Evolutionary conservation across 2,797 vertebrate genomes (phyloP), one percentile per base, ranked within the genome.

Genomic region (Pseudocheirus occidentalis): DNA sequence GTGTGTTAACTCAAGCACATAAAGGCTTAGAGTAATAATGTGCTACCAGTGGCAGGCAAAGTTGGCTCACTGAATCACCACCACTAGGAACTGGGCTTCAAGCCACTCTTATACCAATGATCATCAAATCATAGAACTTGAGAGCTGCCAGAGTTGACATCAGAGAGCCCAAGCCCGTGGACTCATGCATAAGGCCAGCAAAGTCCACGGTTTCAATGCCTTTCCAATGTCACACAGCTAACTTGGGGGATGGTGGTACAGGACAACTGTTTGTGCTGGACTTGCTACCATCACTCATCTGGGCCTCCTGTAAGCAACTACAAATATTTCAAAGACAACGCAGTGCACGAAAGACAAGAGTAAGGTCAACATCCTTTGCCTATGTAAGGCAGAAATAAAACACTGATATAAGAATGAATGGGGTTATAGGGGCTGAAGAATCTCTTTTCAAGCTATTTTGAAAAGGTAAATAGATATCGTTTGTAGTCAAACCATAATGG

Each of bases 381-480:
- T 12, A 40, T 81, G 7, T 81, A 91, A 96, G 21, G n/a, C 62
- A 95, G 89, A 91, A 93, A 93, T 92, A 94, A 95, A 94, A 94
- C 4, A 24, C 34, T 31, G 5, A 91, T 18, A 93, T 21, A 9
- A 92, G n/a, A 94, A 3, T 14, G 90, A 92, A 93, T 53, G 92
- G 92, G 28, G 92, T 27, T 27, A 57, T 90, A 0, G 34, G 0
- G 94, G 21, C 28, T 93, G 94, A 54, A 91, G 1, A 90, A 90
- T 21, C 91, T 89, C 53, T 29, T 89, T 93, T 18, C 92, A 55
- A 73, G 24, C 81, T 1, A 90, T 3, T 90, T 91, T 59, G 54
- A 90, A 34, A 96, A 95, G 94, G 4, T 89, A 90, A 1, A 91
- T 9, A 87, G 16, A 46, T 46, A 87, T 50, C 40, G 50, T 87